Evolutionary conservation across 2,888 invertebrate species (phyloP).

Genomic region (Acanthoscelides obtectus): DNA sequence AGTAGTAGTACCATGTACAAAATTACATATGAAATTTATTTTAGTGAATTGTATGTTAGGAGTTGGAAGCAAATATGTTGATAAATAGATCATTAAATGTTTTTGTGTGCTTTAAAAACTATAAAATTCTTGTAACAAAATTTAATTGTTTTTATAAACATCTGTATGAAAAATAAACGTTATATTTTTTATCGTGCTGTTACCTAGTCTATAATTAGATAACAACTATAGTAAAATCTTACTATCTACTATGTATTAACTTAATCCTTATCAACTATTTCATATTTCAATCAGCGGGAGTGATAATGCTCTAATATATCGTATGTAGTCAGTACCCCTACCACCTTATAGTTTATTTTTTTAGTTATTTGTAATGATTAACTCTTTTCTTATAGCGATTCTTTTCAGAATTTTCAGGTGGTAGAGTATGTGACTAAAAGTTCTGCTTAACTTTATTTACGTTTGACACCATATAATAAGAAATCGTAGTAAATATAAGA

Average conservation of each 20-base stretch:
- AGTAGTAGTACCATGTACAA: neutral
- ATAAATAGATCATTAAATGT: neutral
- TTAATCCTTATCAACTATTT: neutral
- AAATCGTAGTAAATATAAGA: neutral
- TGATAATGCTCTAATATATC: neutral
- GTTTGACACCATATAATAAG: neutral
- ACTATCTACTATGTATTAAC: neutral
- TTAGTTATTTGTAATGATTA: neutral
- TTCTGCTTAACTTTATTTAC: neutral
- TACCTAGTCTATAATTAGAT: neutral
- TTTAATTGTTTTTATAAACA: neutral
- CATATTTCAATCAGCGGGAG: neutral
- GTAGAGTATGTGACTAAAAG: neutral
- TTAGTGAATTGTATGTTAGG: neutral
- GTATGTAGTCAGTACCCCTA: neutral
- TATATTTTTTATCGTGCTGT: neutral
- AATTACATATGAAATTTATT: neutral
- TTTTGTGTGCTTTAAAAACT: neutral
- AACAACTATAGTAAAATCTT: neutral
- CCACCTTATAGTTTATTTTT: too few species aligned
- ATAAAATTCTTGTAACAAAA: neutral
- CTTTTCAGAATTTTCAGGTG: neutral
- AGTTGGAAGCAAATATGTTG: neutral
- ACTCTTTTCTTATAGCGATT: neutral
- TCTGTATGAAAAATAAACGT: neutral